Conservation (phyloP, 2,113 vertebrate species). For the Vicugna pacos region DNA sequence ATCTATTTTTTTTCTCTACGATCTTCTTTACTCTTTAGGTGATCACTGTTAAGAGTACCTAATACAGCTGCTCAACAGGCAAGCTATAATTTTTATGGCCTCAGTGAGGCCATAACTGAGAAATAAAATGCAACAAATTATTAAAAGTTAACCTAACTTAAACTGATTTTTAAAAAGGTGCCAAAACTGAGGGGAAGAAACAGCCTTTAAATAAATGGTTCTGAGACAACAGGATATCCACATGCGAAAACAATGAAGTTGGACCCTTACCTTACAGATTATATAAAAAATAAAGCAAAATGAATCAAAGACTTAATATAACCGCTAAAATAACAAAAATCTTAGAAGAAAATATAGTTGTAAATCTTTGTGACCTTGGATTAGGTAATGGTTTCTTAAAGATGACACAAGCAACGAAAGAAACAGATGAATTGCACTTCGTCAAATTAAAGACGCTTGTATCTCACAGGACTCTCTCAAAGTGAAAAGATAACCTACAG, state of each 20-base stretch:
- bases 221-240: not conserved
- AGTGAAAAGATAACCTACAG: not conserved
- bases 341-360: not conserved
- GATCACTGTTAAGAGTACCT: not conserved
- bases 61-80: not conserved
- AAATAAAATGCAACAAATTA: not conserved
- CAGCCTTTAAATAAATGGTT: not conserved
- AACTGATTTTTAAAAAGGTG: not conserved
- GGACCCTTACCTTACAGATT: not conserved
- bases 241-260: not conserved
- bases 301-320: not conserved
- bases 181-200: not conserved
- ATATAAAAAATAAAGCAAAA: not conserved
- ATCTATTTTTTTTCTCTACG: not conserved
- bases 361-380: not conserved
- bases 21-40: not conserved
- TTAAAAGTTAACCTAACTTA: not conserved
- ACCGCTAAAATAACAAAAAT: not conserved
- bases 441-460: not conserved
- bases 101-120: not conserved
- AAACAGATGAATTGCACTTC: not conserved
- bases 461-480: not conserved
- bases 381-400: not conserved
- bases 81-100: not conserved
- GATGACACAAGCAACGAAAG: not conserved